Percentiles rank a stretch among this genome's conserved stretches.
These are phyloP conservation scores for Alcedo quadribrachys DNA, from an alignment of 2,797 vertebrate species.

Conservation along the genomic window DNA sequence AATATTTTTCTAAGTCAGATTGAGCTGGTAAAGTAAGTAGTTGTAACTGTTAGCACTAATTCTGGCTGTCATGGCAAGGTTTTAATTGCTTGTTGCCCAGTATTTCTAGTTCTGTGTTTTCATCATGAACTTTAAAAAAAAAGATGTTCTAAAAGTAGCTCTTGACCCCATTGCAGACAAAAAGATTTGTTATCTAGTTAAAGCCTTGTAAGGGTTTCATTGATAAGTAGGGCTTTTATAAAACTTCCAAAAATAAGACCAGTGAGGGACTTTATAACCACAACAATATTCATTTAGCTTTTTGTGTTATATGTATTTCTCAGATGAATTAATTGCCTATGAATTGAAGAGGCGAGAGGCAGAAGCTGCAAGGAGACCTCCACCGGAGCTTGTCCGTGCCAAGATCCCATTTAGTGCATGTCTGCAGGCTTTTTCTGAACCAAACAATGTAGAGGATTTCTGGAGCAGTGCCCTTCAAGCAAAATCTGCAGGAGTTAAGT, in stretches of 20 bases:
- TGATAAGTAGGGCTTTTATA: neutral
- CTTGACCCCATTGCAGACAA: neutral
- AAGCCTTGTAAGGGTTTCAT: neutral
- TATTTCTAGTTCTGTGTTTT: neutral
- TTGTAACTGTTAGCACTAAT: neutral
- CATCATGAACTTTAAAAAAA: neutral
- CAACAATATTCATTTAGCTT: neutral
- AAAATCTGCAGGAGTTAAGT: slow-evolving; percentile 97
- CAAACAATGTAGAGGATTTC: slow-evolving; percentile 94
- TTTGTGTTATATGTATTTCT: neutral
- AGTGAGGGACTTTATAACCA: neutral
- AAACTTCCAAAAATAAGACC: neutral
- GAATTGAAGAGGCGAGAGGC: slow-evolving; percentile 90
- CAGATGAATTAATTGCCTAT: slow-evolving; percentile 94
- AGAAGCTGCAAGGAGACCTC: slow-evolving; percentile 86
- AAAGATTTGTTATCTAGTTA: neutral
- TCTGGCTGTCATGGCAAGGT: neutral
- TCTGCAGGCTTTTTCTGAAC: slow-evolving; percentile 95
- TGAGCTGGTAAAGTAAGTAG: neutral
- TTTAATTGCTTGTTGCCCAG: neutral
- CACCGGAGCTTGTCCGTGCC: slow-evolving; percentile 90
- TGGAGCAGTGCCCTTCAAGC: slow-evolving; percentile 99
- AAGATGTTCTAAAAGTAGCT: neutral
- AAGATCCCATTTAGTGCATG: slow-evolving; percentile 94
- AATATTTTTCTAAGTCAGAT: neutral